Evolutionary conservation across 2,113 vertebrate species (phyloP), one percentile per base, ranked within the genome.

Genomic region (Phalacrocorax carbo): DNA sequence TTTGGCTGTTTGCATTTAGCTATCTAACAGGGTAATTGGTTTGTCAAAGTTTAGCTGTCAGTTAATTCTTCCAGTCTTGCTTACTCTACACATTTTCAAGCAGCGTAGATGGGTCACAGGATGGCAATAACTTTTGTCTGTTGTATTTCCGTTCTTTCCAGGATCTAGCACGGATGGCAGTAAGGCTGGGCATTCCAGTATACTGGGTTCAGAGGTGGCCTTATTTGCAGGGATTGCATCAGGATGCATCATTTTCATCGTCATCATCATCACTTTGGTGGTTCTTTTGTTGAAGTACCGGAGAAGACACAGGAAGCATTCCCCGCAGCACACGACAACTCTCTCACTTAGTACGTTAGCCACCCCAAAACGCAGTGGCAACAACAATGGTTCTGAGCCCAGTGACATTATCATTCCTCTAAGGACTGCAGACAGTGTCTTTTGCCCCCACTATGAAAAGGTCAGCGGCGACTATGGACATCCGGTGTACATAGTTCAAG

Each of bases 351-450:
- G 99, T 98, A 99, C 99, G 3, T 98, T 99, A 98, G 99, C 99
- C 98, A 99, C 99, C 66, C 99, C 99, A 88, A 99, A 99, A 93
- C 98, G 99, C 68, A 98, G 99, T 54, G 99, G 99, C 91, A 99
- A 99, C 98, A 99, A 99, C 98, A 99, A 99, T 82, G 99, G 99
- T 98, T 99, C 99, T 12, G 99, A 99, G 98, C 99, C 99, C 97
- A 99, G 99, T 94, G 99, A 99, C 99, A 99, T 99, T 98, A 99
- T 99, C 98, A 99, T 99, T 98, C 99, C 99, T 71, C 98, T 99
- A 97, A 98, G 99, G 99, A 99, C 99, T 98, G 99, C 99, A 95
- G 99, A 99, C 99, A 99, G 99, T 96, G 99, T 99, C 81, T 99
- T 99, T 99, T 99, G 99, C 96, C 99, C 99, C 23, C 99, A 99